Evolutionary conservation across 2,888 invertebrate species (phyloP).

Genomic region (Lasioglossum calceatum): DNA sequence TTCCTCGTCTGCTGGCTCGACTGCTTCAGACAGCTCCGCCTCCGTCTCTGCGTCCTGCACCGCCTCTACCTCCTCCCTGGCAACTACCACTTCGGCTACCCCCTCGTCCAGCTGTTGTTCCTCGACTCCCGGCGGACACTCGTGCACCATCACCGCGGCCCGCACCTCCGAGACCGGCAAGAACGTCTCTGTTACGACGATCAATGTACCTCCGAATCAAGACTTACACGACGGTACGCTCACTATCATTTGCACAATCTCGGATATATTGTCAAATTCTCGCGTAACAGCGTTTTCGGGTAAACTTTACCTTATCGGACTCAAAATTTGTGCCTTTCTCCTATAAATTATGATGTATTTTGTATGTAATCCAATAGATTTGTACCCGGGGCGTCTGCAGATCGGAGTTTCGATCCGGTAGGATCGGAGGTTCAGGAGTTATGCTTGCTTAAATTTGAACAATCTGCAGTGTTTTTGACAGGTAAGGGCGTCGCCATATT

Average conservation of each 20-base stretch:
- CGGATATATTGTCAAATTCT: too few species aligned
- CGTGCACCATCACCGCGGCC: conserved; percentile 85
- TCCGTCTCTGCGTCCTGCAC: conserved; percentile 71
- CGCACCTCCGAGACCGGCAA: conserved; percentile 84
- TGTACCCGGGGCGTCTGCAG: too few species aligned
- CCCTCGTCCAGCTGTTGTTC: conserved; percentile 72
- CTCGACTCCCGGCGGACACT: conserved; percentile 78
- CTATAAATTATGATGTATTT: too few species aligned
- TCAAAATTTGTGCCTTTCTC: too few species aligned
- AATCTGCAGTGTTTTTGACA: too few species aligned
- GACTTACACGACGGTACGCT: conserved; percentile 86
- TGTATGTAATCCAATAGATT: too few species aligned
- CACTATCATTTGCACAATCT: background rate
- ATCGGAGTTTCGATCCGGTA: too few species aligned
- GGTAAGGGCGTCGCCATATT: too few species aligned
- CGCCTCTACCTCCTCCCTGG: conserved; percentile 58
- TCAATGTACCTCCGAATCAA: conserved; percentile 89
- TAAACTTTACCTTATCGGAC: too few species aligned
- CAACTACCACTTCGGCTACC: conserved; percentile 74
- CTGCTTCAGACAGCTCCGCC: conserved; percentile 77
- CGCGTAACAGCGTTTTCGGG: too few species aligned
- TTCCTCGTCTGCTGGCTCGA: conserved; percentile 57
- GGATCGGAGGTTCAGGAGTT: too few species aligned
- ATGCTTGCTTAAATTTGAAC: too few species aligned
- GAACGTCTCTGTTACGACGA: conserved; percentile 93